Percentiles rank a stretch among this genome's conserved stretches.
Conservation (phyloP, 2,113 vertebrate species). For the Apus apus region DNA sequence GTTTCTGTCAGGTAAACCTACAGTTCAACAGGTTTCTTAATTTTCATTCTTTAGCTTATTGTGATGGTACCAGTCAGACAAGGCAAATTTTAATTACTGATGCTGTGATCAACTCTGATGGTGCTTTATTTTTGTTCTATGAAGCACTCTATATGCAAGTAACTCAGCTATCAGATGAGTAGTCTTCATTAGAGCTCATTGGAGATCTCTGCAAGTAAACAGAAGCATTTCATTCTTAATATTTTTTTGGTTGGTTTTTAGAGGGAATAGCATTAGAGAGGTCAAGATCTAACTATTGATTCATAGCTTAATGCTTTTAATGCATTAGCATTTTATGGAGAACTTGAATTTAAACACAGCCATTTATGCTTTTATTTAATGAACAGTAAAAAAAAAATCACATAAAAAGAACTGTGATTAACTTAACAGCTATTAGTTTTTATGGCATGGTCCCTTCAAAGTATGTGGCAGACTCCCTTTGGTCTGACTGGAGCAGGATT, state of each 20-base stretch:
- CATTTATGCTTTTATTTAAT: not conserved
- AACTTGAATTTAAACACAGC: not conserved
- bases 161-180: not conserved
- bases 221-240: not conserved
- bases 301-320: not conserved
- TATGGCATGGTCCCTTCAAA: not conserved
- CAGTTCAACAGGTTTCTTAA: not conserved
- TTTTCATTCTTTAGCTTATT: not conserved
- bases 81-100: not conserved
- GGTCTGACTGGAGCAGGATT: not conserved
- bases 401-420: not conserved
- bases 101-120: not conserved
- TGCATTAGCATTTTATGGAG: not conserved
- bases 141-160: not conserved
- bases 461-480: not conserved
- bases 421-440: not conserved
- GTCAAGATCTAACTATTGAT: not conserved
- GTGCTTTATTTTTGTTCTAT: not conserved
- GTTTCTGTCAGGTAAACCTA: not conserved
- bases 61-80: not conserved
- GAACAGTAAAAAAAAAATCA: not conserved
- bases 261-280: not conserved
- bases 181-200: not conserved
- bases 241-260: not conserved
- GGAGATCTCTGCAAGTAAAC: not conserved